These are phyloP conservation scores for Trypoxylon attenuatum DNA, from an alignment of 2,888 invertebrate genomes.

Conservation along the genomic window DNA sequence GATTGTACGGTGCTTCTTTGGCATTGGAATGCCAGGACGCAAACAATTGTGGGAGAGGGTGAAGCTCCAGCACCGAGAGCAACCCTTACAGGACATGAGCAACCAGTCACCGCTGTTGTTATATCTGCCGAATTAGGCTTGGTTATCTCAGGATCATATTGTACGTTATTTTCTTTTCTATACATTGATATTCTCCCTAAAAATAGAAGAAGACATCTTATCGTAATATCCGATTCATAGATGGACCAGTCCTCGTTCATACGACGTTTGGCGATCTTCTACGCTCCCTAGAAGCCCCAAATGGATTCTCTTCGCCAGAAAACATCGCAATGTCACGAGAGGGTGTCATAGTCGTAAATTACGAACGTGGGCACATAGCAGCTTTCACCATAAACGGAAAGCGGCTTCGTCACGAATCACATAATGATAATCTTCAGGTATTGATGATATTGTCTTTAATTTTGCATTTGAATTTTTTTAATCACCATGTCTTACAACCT, in stretches of 20 bases:
- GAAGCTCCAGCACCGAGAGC: slow-evolving; percentile 97
- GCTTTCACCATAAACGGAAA: slow-evolving; percentile 97
- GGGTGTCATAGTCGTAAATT: slow-evolving; percentile 96
- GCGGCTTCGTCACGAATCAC: slow-evolving; percentile 90
- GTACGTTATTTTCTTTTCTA: slow-evolving; percentile 69
- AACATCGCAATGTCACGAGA: slow-evolving; percentile 96
- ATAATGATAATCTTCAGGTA: slow-evolving; percentile 96
- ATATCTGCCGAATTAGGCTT: slow-evolving; percentile 98
- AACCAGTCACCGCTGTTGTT: slow-evolving; percentile 94
- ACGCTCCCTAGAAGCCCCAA: slow-evolving; percentile 90
- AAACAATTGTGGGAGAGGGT: slow-evolving; percentile 97
- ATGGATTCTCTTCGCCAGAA: slow-evolving; percentile 85
- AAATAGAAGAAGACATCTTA: background rate
- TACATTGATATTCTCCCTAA: background rate
- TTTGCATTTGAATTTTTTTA: no score
- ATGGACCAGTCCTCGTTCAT: slow-evolving; percentile 97
- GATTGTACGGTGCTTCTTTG: slow-evolving; percentile 98
- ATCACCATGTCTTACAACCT: no score
- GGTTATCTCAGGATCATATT: slow-evolving; percentile 94
- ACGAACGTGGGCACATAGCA: slow-evolving; percentile 93
- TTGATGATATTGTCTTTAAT: no score
- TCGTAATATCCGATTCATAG: slow-evolving; percentile 70
- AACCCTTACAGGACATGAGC: slow-evolving; percentile 97
- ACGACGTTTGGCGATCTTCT: slow-evolving; percentile 98
- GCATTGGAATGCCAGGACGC: slow-evolving; percentile 99